Evolutionary conservation across 2,888 invertebrate species (phyloP).

Genomic region (Apoderus coryli): DNA sequence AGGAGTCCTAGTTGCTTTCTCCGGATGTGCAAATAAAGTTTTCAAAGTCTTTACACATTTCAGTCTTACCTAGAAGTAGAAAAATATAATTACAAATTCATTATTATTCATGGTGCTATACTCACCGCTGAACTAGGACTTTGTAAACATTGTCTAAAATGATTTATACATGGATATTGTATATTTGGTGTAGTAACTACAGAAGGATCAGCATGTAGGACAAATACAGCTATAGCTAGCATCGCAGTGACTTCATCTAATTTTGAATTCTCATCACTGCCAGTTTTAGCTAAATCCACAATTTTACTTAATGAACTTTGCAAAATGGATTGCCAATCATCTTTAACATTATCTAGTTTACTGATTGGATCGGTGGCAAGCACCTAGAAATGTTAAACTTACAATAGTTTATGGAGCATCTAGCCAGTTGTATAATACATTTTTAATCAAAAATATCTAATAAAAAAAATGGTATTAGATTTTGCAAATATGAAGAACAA

Average conservation of each 20-base stretch:
- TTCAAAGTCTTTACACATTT: slow-evolving; percentile 67
- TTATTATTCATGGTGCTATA: slow-evolving; percentile 11
- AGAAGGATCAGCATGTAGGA: slow-evolving; percentile 66
- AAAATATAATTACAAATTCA: slow-evolving; percentile 8
- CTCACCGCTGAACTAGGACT: slow-evolving; percentile 44
- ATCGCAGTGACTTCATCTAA: slow-evolving; percentile 79
- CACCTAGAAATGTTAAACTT: too few species aligned
- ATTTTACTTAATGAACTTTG: slow-evolving; percentile 83
- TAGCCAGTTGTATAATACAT: too few species aligned
- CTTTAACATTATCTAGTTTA: slow-evolving; percentile 42
- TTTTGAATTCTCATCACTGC: slow-evolving; percentile 49
- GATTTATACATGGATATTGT: slow-evolving; percentile 84
- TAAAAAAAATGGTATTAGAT: too few species aligned
- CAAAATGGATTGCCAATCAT: slow-evolving; percentile 65
- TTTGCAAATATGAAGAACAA: too few species aligned
- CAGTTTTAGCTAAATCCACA: slow-evolving; percentile 79
- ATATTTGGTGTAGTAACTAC: slow-evolving; percentile 66
- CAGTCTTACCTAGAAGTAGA: slow-evolving; percentile 43
- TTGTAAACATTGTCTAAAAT: slow-evolving; percentile 73
- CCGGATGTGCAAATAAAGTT: slow-evolving; percentile 60
- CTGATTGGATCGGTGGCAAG: slow-evolving; percentile 52
- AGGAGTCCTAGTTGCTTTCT: slow-evolving; percentile 54
- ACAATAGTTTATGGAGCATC: too few species aligned
- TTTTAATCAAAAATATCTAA: too few species aligned
- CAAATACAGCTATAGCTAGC: slow-evolving; percentile 76